phyloP scores from a whole-genome alignment of 2,113 vertebrate genomes.

The Lota lota region DNA sequence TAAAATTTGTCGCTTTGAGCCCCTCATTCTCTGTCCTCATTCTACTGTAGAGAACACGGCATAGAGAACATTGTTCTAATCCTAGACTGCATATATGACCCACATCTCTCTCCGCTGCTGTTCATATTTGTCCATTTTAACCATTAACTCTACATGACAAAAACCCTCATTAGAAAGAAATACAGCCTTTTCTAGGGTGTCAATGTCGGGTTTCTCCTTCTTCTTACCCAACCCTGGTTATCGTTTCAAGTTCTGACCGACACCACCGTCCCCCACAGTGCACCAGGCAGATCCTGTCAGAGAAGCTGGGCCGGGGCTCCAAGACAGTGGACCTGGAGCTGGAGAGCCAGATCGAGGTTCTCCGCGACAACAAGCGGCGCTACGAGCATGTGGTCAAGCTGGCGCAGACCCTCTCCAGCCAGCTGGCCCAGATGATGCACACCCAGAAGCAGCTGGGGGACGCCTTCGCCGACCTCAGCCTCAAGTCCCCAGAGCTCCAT shows the following conservation, averaged over 20 bases:
- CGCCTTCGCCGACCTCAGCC: slow-evolving; percentile 94
- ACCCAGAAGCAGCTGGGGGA: slow-evolving; percentile 95
- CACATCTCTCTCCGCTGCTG: not conserved
- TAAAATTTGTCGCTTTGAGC: not conserved
- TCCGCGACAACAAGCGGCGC: slow-evolving; percentile 95
- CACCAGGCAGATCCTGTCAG: slow-evolving; percentile 95
- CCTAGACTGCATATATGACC: too few species aligned
- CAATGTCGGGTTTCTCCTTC: too few species aligned
- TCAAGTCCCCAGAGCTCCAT: slow-evolving; percentile 94
- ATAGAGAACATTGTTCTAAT: too few species aligned
- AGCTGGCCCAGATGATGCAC: slow-evolving; percentile 92
- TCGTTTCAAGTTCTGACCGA: slow-evolving; percentile 4
- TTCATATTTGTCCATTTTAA: not conserved
- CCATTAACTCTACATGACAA: too few species aligned
- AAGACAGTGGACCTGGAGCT: slow-evolving; percentile 95
- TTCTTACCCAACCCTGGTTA: too few species aligned
- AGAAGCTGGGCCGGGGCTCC: slow-evolving; percentile 96
- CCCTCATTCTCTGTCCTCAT: not conserved
- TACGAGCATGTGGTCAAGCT: slow-evolving; percentile 91
- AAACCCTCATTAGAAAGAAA: too few species aligned
- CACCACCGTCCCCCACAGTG: slow-evolving; percentile 72
- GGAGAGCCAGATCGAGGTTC: slow-evolving; percentile 92
- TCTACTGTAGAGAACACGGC: not conserved
- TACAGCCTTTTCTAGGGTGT: too few species aligned
- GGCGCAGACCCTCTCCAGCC: slow-evolving; percentile 85